Evolutionary conservation across 2,888 invertebrate species (phyloP).

Genomic region (Campoletis raptor): DNA sequence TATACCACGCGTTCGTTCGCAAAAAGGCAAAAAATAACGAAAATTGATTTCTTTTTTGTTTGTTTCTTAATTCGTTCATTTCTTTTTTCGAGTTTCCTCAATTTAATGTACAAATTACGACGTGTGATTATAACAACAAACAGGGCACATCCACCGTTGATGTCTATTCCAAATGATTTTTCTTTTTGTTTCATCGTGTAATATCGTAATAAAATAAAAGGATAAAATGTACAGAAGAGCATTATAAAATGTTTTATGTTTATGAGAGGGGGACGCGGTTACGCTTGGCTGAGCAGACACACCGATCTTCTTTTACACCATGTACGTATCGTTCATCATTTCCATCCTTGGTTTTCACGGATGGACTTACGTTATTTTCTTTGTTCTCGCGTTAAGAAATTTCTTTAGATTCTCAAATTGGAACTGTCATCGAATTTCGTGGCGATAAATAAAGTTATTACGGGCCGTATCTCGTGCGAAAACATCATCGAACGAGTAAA

Average conservation of each 20-base stretch:
- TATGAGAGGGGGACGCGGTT: conserved; percentile 78
- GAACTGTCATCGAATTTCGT: conserved; percentile 72
- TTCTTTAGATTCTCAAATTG: not conserved
- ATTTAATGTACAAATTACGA: conserved; percentile 75
- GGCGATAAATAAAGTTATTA: conserved; percentile 58
- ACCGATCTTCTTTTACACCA: conserved; percentile 60
- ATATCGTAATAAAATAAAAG: conserved; percentile 80
- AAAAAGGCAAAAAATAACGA: conserved; percentile 29
- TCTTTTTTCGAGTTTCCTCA: conserved; percentile 58
- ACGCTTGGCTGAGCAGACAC: conserved; percentile 80
- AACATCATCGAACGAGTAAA: conserved; percentile 66
- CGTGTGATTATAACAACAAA: conserved; percentile 73
- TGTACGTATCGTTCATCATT: conserved; percentile 7
- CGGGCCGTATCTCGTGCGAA: conserved; percentile 59
- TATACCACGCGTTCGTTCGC: conserved; percentile 58
- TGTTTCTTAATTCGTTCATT: conserved; percentile 25
- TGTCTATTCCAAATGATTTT: conserved; percentile 64
- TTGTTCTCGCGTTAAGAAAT: not conserved
- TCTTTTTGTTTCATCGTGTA: conserved; percentile 72
- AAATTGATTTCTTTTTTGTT: not conserved
- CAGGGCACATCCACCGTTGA: conserved; percentile 68
- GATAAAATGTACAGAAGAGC: conserved; percentile 84
- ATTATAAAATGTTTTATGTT: conserved; percentile 80
- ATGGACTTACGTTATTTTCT: not conserved
- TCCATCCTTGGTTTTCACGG: conserved; percentile 11